phyloP scores from a whole-genome alignment of 92 coral and sea anemone genomes.

The Diadumene lineata region DNA sequence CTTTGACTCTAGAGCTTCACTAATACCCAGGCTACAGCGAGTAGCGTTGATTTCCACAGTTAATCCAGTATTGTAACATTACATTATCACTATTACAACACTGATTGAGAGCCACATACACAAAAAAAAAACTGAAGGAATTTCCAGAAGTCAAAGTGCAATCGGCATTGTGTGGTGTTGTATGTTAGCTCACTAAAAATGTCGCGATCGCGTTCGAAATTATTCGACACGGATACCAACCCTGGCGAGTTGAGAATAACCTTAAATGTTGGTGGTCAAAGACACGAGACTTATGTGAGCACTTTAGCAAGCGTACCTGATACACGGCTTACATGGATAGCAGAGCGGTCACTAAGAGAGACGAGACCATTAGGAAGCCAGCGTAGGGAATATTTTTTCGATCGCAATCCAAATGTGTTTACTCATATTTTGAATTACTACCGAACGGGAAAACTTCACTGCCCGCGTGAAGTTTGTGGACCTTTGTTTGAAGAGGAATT shows the following conservation, averaged over 20 bases:
- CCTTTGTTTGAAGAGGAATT: constrained; percentile 97
- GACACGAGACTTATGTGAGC: constrained; percentile 94
- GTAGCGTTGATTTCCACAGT: not conserved
- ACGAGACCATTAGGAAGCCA: constrained; percentile 83
- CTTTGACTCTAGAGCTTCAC: not conserved
- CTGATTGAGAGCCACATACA: not conserved
- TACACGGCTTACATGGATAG: constrained; percentile 94
- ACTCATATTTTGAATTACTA: constrained; percentile 93
- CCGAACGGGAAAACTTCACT: constrained; percentile 94
- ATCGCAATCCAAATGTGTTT: constrained; percentile 89
- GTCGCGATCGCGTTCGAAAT: constrained; percentile 87
- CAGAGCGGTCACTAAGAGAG: constrained; percentile 79
- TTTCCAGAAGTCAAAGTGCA: not conserved
- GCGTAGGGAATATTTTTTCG: constrained; percentile 90
- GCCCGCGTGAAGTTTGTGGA: constrained; percentile 97
- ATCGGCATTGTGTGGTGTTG: not conserved
- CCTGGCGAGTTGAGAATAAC: constrained; percentile 84
- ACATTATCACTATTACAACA: not conserved
- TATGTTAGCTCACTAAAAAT: too few species aligned
- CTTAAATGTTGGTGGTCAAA: constrained; percentile 94
- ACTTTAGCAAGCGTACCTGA: constrained; percentile 90
- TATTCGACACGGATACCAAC: constrained; percentile 78
- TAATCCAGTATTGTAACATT: not conserved
- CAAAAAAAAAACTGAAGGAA: not conserved
- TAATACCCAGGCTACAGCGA: not conserved